These are phyloP conservation scores for Ormyrus nitidulus DNA, from an alignment of 2,888 invertebrate species.

Conservation along the genomic window DNA sequence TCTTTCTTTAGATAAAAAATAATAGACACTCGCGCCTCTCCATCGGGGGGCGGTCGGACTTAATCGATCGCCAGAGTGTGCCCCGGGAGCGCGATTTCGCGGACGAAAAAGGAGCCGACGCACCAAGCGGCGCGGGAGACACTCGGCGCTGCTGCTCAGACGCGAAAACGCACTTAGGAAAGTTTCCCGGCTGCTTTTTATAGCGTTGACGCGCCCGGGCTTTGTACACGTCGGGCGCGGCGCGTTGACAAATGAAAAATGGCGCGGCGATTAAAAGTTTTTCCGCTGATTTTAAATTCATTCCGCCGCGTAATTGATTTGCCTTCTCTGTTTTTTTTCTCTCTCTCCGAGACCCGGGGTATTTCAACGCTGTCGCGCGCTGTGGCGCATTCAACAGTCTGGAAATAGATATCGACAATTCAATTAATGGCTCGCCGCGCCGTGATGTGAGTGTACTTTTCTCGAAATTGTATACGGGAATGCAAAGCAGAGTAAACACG, in stretches of 20 bases:
- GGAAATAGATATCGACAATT: constrained; percentile 28
- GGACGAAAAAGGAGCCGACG: neutral
- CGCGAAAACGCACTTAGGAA: constrained; percentile 28
- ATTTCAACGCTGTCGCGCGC: neutral
- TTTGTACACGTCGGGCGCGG: neutral
- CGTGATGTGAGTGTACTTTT: too few species aligned
- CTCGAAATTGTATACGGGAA: neutral
- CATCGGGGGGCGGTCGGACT: neutral
- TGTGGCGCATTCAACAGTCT: constrained; percentile 1
- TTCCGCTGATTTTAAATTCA: constrained; percentile 2
- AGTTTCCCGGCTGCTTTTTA: constrained; percentile 7
- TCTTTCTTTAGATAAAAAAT: neutral
- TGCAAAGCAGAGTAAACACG: neutral
- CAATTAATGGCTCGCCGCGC: constrained; percentile 5
- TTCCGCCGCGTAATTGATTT: constrained; percentile 9
- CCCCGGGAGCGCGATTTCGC: neutral
- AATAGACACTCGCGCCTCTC: neutral
- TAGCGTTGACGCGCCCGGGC: neutral
- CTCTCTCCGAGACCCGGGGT: too few species aligned
- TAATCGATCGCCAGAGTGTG: constrained; percentile 4
- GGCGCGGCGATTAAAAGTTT: constrained; percentile 13
- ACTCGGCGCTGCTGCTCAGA: neutral
- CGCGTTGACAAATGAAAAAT: constrained; percentile 19
- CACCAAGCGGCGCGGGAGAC: too few species aligned
- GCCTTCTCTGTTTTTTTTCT: too few species aligned